Percentiles rank a stretch among this genome's conserved stretches.
Evolutionary conservation across 2,888 invertebrate genomes (phyloP).

Genomic region (Melinaea marsaeus): DNA sequence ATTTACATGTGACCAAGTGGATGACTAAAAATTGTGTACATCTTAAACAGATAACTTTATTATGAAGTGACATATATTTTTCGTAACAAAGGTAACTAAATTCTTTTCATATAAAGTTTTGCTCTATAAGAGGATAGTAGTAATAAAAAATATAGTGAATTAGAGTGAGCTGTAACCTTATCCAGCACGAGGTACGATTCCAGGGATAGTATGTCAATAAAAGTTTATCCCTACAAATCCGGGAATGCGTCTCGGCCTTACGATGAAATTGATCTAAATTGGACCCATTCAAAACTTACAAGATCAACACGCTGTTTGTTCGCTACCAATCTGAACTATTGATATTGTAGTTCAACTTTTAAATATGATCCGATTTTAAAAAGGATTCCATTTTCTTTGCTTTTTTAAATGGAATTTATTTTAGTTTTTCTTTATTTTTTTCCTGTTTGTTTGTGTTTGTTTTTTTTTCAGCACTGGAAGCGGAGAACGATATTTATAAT

Average conservation of each 20-base stretch:
- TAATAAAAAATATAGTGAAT: slow-evolving; percentile 23
- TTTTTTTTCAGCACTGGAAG: neutral
- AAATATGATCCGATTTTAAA: slow-evolving; percentile 14
- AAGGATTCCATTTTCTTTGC: neutral
- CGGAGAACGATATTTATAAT: too few species aligned
- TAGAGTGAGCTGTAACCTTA: slow-evolving; percentile 19
- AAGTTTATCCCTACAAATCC: slow-evolving; percentile 38
- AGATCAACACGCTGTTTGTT: slow-evolving; percentile 33
- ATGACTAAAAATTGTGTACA: slow-evolving; percentile 16
- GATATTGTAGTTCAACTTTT: slow-evolving; percentile 27
- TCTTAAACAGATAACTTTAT: slow-evolving; percentile 3
- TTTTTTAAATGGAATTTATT: slow-evolving; percentile 5
- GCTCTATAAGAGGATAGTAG: slow-evolving; percentile 17
- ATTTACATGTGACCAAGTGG: slow-evolving; percentile 27
- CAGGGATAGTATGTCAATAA: slow-evolving; percentile 35
- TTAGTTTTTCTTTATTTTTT: neutral
- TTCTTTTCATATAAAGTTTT: too few species aligned
- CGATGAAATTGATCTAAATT: slow-evolving; percentile 38
- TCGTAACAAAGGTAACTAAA: neutral
- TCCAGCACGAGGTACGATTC: slow-evolving; percentile 11
- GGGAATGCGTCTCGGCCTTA: slow-evolving; percentile 29
- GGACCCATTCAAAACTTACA: slow-evolving; percentile 35
- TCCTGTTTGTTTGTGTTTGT: neutral
- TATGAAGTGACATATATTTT: neutral
- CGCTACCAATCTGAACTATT: slow-evolving; percentile 27